A percentile compares a stretch with the other conserved stretches of the same genome.
These are phyloP conservation scores for Stichopus horrens DNA, from an alignment of 53 echinoderm and acorn worm genomes.

Conservation along the genomic window DNA sequence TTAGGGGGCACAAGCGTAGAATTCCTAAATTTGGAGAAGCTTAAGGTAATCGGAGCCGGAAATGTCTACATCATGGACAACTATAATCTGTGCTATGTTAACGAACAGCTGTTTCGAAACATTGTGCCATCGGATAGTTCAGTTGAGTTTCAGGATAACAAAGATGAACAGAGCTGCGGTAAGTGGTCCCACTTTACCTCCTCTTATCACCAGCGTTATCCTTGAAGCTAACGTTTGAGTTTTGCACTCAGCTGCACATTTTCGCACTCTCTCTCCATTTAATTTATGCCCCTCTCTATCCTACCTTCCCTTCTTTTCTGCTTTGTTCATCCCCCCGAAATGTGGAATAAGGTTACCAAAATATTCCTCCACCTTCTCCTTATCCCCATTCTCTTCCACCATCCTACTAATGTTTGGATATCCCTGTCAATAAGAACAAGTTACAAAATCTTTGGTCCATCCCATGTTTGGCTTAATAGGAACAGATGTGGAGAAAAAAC, in stretches of 20 bases:
- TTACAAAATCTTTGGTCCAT: no score
- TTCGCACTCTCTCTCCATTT: background rate
- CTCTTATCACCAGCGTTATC: constrained; percentile 16
- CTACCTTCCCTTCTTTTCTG: no score
- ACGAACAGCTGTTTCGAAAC: constrained; percentile 41
- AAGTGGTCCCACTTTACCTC: constrained; percentile 59
- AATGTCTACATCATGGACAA: constrained; percentile 36
- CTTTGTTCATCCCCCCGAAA: no score
- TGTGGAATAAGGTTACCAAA: constrained; percentile 49
- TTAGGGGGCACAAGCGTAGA: background rate
- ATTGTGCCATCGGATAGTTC: constrained; percentile 9
- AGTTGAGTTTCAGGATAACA: constrained; percentile 36
- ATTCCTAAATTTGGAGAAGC: constrained; percentile 9
- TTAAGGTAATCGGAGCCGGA: constrained; percentile 19
- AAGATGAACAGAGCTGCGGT: constrained; percentile 52
- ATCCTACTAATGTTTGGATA: no score
- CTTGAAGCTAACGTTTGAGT: constrained; percentile 8
- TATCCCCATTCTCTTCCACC: no score
- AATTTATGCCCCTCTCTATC: background rate
- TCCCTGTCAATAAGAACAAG: no score
- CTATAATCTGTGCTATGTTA: constrained; percentile 34
- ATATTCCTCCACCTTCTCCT: no score
- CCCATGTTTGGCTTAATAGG: no score
- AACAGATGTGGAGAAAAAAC: no score
- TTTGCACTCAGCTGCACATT: constrained; percentile 24